These are phyloP conservation scores for Clepsis dumicolana DNA, from an alignment of 2,888 invertebrate genomes.

Conservation along the genomic window DNA sequence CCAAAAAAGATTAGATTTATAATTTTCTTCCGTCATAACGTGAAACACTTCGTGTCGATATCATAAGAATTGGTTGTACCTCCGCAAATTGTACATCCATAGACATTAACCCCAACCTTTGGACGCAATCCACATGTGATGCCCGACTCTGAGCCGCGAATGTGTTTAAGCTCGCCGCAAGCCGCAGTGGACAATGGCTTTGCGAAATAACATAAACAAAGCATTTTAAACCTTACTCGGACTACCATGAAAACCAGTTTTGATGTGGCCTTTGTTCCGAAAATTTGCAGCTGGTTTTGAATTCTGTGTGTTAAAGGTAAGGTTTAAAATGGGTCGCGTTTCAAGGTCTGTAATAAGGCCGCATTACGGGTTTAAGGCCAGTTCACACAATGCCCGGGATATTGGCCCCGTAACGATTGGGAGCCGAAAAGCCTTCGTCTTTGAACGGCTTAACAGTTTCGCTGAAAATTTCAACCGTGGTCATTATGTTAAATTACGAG, in stretches of 20 bases:
- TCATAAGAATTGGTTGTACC: background rate
- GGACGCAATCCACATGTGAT: constrained; percentile 17
- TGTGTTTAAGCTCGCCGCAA: constrained; percentile 16
- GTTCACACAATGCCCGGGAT: constrained; percentile 29
- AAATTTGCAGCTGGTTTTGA: background rate
- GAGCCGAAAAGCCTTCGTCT: constrained; percentile 23
- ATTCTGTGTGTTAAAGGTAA: background rate
- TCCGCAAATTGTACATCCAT: background rate
- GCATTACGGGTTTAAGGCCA: constrained; percentile 10
- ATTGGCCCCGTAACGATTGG: constrained; percentile 28
- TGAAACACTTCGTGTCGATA: background rate
- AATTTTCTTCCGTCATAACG: no score
- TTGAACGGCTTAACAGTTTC: constrained; percentile 14
- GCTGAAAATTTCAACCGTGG: background rate
- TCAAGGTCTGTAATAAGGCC: constrained; percentile 24
- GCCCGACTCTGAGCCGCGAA: constrained; percentile 9
- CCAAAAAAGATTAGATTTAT: no score
- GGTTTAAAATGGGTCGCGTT: constrained; percentile 7
- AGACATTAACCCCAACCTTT: constrained; percentile 11
- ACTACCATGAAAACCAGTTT: background rate
- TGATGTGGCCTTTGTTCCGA: background rate
- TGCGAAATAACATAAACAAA: background rate
- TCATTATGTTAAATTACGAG: background rate
- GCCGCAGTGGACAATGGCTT: constrained; percentile 27
- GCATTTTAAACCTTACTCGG: constrained; percentile 17